Evolutionary conservation across 2,888 invertebrate genomes (phyloP).

Genomic region (Protodeltote pygarga): DNA sequence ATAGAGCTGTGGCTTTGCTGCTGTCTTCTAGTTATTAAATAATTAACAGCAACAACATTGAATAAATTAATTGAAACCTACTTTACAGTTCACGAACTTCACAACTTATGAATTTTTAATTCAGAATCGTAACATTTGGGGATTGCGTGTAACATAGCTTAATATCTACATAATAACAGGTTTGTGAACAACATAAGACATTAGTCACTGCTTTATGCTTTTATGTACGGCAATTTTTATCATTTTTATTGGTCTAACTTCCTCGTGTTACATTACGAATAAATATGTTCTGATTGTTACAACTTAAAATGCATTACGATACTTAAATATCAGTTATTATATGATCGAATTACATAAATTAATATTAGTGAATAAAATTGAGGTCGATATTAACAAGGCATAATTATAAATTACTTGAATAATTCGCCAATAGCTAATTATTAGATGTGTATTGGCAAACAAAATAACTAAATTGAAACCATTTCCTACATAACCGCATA

Average conservation of each 20-base stretch:
- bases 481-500: no score
- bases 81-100: conserved; percentile 45
- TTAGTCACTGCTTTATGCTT: conserved; percentile 36
- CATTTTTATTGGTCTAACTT: conserved; percentile 38
- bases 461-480: no score
- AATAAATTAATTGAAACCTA: conserved; percentile 41
- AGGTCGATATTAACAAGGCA: background rate
- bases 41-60: conserved; percentile 32
- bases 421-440: background rate
- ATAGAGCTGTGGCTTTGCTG: conserved; percentile 5
- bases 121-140: conserved; percentile 34
- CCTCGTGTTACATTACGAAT: conserved; percentile 40
- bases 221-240: conserved; percentile 45
- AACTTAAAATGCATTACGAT: conserved; percentile 10
- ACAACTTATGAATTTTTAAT: conserved; percentile 35
- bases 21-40: conserved; percentile 21
- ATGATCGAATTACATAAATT: conserved; percentile 9
- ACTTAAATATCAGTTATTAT: conserved; percentile 1
- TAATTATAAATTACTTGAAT: background rate
- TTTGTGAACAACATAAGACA: conserved; percentile 39
- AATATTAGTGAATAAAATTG: background rate
- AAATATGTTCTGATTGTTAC: conserved; percentile 10
- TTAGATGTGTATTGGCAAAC: no score
- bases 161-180: conserved; percentile 48
- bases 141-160: conserved; percentile 40